Evolutionary conservation across 2,113 vertebrate species (phyloP), one percentile per base, ranked within the genome.

Genomic region (Rhabdomys dilectus): DNA sequence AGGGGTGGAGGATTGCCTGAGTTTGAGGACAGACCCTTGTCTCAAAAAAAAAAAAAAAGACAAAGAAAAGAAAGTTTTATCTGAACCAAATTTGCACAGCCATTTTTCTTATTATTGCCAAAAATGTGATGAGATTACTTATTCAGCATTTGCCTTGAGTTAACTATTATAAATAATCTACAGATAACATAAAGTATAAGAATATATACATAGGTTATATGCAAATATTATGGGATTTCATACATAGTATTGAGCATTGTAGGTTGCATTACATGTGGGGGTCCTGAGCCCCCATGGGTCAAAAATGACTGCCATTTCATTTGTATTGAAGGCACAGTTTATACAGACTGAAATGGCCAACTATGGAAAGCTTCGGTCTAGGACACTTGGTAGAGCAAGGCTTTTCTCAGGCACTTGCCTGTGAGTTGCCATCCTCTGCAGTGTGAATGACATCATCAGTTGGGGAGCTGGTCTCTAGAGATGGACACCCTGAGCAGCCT

Each of bases 241-340:
- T 34, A 75, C 9, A 42, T 42, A 82, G 56, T 70, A 56, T 0
- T 76, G 68, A 53, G 21, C 42, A 34, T 66, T 39, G 42, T 42
- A 58, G 24, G 60, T 58, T 90, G 24, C 39, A n/a, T 42, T 85
- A 4, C 34, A 53, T 42, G 22, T 31, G 58, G 29, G 24, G 64
- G 60, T 70, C 39, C 16, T 31, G 66, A 84, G 60, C n/a, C 53
- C 36, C 48, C n/a, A 3, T 58, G n/a, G 48, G 42, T 31, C 31
- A 48, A 80, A 34, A 62, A 72, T 6, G 4, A 51, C 12, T 62
- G 24, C 72, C 8, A 39, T 36, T 72, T 72, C 10, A 70, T 56
- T 42, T 85, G 87, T 73, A 85, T 70, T 68, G 42, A 93, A 91
- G 84, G 48, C 29, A 89, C 60, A 84, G 56, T 39, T 77, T 89